phyloP scores from a whole-genome alignment of 64 coral and sea anemone species.

The Montipora capricornis region DNA sequence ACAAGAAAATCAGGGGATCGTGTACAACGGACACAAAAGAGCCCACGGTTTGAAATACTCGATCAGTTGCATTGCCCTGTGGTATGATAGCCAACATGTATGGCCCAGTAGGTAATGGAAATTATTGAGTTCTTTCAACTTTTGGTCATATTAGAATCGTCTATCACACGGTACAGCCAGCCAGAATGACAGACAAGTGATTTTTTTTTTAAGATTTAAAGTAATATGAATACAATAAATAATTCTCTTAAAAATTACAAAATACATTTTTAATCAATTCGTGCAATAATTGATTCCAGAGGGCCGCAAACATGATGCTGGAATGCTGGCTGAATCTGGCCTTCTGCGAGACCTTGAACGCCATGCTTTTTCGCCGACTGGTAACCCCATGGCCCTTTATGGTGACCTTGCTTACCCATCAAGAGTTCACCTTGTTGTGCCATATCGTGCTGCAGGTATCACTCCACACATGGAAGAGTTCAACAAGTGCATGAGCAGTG shows the following conservation, averaged over 20 bases:
- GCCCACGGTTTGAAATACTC: conserved; percentile 5
- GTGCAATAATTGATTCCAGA: not conserved
- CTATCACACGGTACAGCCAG: not conserved
- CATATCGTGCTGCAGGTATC: not conserved
- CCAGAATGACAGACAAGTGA: not conserved
- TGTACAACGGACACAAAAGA: not conserved
- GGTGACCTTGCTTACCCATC: not conserved
- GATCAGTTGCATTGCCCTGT: conserved; percentile 9
- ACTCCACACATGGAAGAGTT: not conserved
- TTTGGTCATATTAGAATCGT: not conserved
- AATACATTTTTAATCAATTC: not conserved
- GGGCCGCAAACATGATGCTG: conserved; percentile 24
- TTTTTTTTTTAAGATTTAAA: not conserved
- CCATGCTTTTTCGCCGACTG: too few species aligned
- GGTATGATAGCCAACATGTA: conserved; percentile 49
- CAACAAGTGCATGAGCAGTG: conserved; percentile 13
- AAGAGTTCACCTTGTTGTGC: conserved; percentile 7
- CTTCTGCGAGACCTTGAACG: conserved; percentile 20
- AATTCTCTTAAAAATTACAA: not conserved
- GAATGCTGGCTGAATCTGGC: not conserved
- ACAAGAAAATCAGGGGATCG: too few species aligned
- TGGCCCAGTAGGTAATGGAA: not conserved
- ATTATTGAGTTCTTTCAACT: not conserved
- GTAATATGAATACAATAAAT: not conserved
- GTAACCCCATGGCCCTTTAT: too few species aligned